Percentiles rank a stretch among this genome's conserved stretches.
These are phyloP conservation scores for Epirrita christyi DNA, from an alignment of 2,888 invertebrate species.

Conservation along the genomic window DNA sequence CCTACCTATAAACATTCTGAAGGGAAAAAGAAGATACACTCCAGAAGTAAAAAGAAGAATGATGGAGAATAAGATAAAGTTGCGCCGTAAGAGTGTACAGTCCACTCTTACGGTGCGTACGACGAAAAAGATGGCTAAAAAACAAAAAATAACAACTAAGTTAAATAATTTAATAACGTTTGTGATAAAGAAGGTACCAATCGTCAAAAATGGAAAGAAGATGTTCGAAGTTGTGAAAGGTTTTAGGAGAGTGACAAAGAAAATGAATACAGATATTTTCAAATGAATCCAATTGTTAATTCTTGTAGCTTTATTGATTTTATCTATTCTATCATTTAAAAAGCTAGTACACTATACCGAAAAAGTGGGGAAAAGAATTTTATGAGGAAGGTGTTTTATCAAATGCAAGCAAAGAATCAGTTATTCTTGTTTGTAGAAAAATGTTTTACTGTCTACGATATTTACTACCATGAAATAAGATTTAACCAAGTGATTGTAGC, in stretches of 20 bases:
- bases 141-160: conserved; percentile 17
- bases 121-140: conserved; percentile 1
- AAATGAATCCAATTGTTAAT: conserved; percentile 32
- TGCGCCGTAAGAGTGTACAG: too few species aligned
- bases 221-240: conserved; percentile 53
- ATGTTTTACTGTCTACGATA: too few species aligned
- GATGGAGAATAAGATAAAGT: too few species aligned
- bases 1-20: conserved; percentile 44
- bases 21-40: conserved; percentile 49
- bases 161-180: conserved; percentile 31
- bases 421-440: too few species aligned
- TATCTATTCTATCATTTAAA: too few species aligned
- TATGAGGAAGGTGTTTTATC: too few species aligned
- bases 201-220: conserved; percentile 50
- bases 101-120: neutral
- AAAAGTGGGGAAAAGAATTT: too few species aligned
- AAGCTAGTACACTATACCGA: too few species aligned
- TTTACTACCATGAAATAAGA: too few species aligned
- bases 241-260: conserved; percentile 10
- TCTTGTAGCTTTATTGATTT: too few species aligned
- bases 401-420: too few species aligned
- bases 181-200: conserved; percentile 43
- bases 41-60: conserved; percentile 31
- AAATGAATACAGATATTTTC: conserved; percentile 48
- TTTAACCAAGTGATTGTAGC: too few species aligned